Evolutionary conservation across 2,797 vertebrate genomes (phyloP), one percentile per base, ranked within the genome.

Genomic region (Chelon labrosus): DNA sequence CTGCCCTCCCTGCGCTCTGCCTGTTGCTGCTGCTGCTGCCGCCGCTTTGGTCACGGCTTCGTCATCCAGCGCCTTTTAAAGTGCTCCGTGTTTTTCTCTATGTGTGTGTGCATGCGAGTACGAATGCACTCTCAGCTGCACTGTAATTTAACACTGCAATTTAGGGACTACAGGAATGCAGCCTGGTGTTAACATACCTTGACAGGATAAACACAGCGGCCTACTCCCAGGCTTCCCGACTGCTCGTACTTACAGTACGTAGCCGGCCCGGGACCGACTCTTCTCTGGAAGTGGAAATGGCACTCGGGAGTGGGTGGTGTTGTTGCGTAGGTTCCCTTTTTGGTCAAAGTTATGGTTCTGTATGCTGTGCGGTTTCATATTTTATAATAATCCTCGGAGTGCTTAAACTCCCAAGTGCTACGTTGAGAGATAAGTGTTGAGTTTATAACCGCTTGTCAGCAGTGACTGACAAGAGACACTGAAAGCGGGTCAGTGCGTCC

Each of bases 61-160:
- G 39, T 88, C 91, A 85, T 86, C 84, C 75, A 47, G 25, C 35
- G 52, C 65, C 44, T 75, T 75, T 77, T 81, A 84, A 72, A 79
- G 57, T 14, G 50, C 73, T 52, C 41, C 54, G 10, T 67, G 75
- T 79, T 82, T 82, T 68, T 80, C 50, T 82, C 64, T 42, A 80
- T 79, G 31, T 31, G 31, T 31, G 31, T 31, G 7, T 31, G 31
- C 4, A 3, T 7, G 7, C 7, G 31, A 31, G 64, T 68, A 77
- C 20, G 41, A 73, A 56, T 39, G 66, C 41, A 49, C 86, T 89
- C 90, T 91, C 79, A 78, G 77, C 89, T 65, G 69, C 78, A 47
- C 77, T 84, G 92, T 90, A 91, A 91, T 94, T 92, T 92, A 93
- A 95, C 88, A 92, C 93, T 88, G 75, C 82, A 88, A 12, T 94